Percentiles rank a stretch among this genome's conserved stretches.
phyloP scores from a whole-genome alignment of 2,888 invertebrate genomes.

The Limnephilus rhombicus region DNA sequence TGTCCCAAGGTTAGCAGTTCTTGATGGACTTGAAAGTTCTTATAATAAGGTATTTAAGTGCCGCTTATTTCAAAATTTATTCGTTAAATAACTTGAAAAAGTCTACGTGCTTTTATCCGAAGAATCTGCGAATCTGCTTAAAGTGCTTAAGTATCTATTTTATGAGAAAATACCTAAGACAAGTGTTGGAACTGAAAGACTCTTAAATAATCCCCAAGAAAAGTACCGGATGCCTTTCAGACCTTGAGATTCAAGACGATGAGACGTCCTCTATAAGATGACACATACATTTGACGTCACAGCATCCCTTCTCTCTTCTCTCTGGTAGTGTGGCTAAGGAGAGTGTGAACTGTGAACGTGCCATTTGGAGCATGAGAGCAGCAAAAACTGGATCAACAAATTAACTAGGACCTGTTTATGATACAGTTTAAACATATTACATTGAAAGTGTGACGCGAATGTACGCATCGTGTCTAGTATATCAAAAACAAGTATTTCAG shows the following conservation, averaged over 20 bases:
- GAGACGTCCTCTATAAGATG: not conserved
- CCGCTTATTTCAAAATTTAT: not conserved
- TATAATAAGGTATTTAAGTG: not conserved
- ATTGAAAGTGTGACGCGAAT: constrained; percentile 13
- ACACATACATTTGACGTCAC: constrained; percentile 30
- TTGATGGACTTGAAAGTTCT: no score
- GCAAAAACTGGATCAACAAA: constrained; percentile 6
- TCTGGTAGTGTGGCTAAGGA: not conserved
- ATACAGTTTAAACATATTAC: constrained; percentile 13
- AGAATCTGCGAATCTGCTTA: not conserved
- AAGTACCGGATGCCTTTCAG: constrained; percentile 3
- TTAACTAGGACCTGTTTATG: constrained; percentile 23
- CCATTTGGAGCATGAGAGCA: not conserved
- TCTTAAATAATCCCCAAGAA: not conserved
- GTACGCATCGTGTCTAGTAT: not conserved
- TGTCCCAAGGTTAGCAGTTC: not conserved
- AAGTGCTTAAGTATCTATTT: not conserved
- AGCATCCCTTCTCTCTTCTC: not conserved
- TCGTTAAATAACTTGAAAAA: not conserved
- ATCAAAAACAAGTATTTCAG: not conserved
- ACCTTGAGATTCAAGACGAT: not conserved
- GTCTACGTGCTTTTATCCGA: not conserved
- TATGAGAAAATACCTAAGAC: not conserved
- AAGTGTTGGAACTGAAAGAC: not conserved
- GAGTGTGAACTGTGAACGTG: constrained; percentile 3